A percentile compares a stretch with the other conserved stretches of the same genome.
Evolutionary conservation across 2,888 invertebrate genomes (phyloP).

Genomic region (Hipparchia sbordonii): DNA sequence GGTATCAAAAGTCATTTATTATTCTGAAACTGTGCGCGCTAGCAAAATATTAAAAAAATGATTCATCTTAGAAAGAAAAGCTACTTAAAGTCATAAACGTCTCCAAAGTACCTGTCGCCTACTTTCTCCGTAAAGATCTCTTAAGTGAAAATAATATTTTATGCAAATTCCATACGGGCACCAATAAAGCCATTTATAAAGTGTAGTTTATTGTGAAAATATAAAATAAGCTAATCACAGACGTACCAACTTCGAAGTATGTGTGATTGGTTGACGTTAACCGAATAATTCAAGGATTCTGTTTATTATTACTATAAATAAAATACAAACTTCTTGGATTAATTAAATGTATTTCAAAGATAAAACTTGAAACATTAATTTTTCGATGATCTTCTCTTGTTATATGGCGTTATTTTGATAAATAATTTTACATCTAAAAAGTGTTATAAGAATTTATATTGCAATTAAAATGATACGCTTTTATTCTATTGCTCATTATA

Average conservation of each 20-base stretch:
- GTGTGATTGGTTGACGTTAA: neutral
- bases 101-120: neutral
- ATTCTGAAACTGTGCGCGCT: neutral
- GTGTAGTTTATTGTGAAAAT: conserved; percentile 3
- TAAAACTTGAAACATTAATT: neutral
- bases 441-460: too few relatives aligned
- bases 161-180: conserved; percentile 8
- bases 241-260: neutral
- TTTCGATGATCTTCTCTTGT: neutral
- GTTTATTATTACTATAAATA: too few relatives aligned
- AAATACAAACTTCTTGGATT: too few relatives aligned
- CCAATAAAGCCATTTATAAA: neutral
- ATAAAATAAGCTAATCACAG: neutral
- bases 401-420: neutral
- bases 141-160: conserved; percentile 12
- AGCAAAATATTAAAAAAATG: neutral
- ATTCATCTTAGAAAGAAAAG: neutral
- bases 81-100: conserved; percentile 5
- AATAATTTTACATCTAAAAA: too few relatives aligned
- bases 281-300: neutral
- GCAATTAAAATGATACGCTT: too few relatives aligned
- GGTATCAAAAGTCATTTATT: neutral
- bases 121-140: conserved; percentile 2
- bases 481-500: too few relatives aligned
- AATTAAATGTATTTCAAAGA: too few relatives aligned